Evolutionary conservation across 2,797 vertebrate genomes (phyloP).

Genomic region (Decapterus maruadsi): DNA sequence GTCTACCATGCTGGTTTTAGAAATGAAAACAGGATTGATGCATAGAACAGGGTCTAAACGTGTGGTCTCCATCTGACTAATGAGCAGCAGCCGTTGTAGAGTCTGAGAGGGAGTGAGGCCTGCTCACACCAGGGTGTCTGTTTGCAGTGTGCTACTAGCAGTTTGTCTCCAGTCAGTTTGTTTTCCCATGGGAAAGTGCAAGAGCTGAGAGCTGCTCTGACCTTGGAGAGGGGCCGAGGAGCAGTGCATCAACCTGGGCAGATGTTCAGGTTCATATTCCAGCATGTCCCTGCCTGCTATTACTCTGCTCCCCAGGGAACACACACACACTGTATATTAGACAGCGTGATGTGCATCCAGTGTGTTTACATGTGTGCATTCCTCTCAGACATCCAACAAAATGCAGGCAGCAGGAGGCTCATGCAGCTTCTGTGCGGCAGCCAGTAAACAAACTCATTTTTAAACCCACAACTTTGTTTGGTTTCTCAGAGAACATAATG

Average conservation of each 20-base stretch:
- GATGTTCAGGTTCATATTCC: constrained; percentile 63
- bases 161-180: constrained; percentile 68
- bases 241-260: constrained; percentile 51
- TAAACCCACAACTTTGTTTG: constrained; percentile 12
- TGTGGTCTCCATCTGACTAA: constrained; percentile 34
- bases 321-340: not conserved
- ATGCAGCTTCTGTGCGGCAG: constrained; percentile 4
- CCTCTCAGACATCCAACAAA: constrained; percentile 1
- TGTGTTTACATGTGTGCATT: constrained; percentile 5
- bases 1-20: not conserved
- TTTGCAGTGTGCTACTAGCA: constrained; percentile 67
- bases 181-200: constrained; percentile 69
- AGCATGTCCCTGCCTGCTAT: constrained; percentile 38
- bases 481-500: not conserved
- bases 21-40: not conserved
- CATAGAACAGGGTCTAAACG: not conserved
- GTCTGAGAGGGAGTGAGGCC: constrained; percentile 26
- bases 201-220: constrained; percentile 45
- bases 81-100: constrained; percentile 40
- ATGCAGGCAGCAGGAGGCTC: constrained; percentile 9
- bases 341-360: constrained; percentile 5
- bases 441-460: constrained; percentile 12
- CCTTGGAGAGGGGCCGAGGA: constrained; percentile 51
- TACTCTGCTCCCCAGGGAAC: constrained; percentile 6
- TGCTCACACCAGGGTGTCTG: constrained; percentile 71